A percentile compares a stretch with the other conserved stretches of the same genome.
Conservation (phyloP, 2,888 invertebrate species). For the Coelinius sp. region DNA sequence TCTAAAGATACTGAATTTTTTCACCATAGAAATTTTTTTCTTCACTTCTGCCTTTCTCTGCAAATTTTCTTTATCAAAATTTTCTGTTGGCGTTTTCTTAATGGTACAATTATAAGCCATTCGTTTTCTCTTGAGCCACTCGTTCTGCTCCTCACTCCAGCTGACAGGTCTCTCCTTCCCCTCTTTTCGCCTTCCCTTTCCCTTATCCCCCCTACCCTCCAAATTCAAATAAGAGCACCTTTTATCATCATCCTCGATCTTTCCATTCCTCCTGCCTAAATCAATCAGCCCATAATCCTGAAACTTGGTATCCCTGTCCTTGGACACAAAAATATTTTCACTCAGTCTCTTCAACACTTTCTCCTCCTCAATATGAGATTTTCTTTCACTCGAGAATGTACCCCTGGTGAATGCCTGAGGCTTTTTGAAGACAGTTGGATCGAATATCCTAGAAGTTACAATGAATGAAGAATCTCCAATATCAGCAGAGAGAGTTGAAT, state of each 20-base stretch:
- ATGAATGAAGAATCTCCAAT: slow-evolving; percentile 73
- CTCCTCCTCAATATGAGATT: slow-evolving; percentile 43
- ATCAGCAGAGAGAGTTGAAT: slow-evolving; percentile 76
- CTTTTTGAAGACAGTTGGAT: slow-evolving; percentile 61
- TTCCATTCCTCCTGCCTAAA: slow-evolving; percentile 15
- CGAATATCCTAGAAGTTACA: slow-evolving; percentile 73
- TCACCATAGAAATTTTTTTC: slow-evolving; percentile 54
- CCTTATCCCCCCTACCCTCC: slow-evolving; percentile 35
- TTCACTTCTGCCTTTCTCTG: not conserved
- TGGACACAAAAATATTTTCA: slow-evolving; percentile 59
- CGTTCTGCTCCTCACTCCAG: slow-evolving; percentile 63
- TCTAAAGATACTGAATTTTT: slow-evolving; percentile 65
- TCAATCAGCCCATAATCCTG: slow-evolving; percentile 66
- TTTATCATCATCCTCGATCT: slow-evolving; percentile 29
- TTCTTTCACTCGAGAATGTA: slow-evolving; percentile 60
- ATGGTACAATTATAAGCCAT: slow-evolving; percentile 58
- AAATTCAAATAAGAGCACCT: slow-evolving; percentile 55
- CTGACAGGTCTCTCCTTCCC: slow-evolving; percentile 57
- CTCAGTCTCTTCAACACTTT: slow-evolving; percentile 59
- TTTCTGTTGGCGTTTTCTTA: slow-evolving; percentile 47
- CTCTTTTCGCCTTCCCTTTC: slow-evolving; percentile 44
- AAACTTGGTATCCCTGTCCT: slow-evolving; percentile 59
- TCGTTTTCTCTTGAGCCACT: slow-evolving; percentile 63
- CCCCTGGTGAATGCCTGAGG: slow-evolving; percentile 61
- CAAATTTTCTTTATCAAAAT: slow-evolving; percentile 59